Evolutionary conservation across 2,888 invertebrate genomes (phyloP).

Genomic region (Xanthorhoe spadicearia): DNA sequence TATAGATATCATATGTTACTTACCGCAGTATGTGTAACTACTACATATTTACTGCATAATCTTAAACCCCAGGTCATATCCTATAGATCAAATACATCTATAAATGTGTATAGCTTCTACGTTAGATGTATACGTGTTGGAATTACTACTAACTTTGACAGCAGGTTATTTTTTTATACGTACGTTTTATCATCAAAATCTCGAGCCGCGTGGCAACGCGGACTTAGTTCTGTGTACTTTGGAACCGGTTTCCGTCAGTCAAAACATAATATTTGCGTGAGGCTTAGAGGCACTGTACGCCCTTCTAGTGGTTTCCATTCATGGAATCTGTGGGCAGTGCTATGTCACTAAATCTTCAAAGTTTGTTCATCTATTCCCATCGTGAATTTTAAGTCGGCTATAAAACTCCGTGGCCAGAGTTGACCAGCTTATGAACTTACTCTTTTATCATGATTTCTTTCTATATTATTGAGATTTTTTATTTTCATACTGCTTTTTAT

Average conservation of each 20-base stretch:
- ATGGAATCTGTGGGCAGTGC: slow-evolving; percentile 47
- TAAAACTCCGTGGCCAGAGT: no score
- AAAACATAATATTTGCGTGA: slow-evolving; percentile 73
- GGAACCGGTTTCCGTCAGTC: slow-evolving; percentile 70
- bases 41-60: not conserved
- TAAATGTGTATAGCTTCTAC: no score
- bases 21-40: slow-evolving; percentile 2
- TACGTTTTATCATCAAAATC: slow-evolving; percentile 49
- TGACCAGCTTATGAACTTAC: no score
- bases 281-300: slow-evolving; percentile 57
- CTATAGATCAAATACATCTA: no score
- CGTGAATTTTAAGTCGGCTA: no score
- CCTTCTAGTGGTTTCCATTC: slow-evolving; percentile 63
- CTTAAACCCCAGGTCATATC: no score
- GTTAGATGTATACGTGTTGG: not conserved
- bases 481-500: no score
- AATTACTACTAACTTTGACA: not conserved
- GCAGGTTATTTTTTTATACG: slow-evolving; percentile 21
- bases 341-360: slow-evolving; percentile 21
- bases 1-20: no score
- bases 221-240: slow-evolving; percentile 60
- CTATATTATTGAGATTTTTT: no score
- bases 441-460: no score
- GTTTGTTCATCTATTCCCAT: not conserved
- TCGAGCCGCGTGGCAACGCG: slow-evolving; percentile 50